Evolutionary conservation across 2,797 vertebrate species (phyloP), one percentile per base, ranked within the genome.

Genomic region (Tamandua tetradactyla): DNA sequence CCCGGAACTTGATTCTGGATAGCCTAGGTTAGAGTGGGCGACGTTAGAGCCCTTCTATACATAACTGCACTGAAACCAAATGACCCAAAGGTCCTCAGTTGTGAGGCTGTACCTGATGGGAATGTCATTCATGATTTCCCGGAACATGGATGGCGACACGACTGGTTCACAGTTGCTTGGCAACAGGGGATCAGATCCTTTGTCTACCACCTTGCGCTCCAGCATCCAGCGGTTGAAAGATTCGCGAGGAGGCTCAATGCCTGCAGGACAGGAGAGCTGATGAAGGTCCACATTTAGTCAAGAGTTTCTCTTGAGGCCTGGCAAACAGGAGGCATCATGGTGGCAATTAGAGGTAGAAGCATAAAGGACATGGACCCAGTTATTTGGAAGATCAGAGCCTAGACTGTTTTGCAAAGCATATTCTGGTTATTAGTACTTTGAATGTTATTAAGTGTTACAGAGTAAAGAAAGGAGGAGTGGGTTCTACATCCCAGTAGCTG

Each of bases 51-150:
- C 42, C 68, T 93, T 27, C 83, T 15, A 0, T 1, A 22, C 0
- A 18, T 44, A 52, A 25, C 7, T 0, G 4, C 32, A 64, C 13
- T 66, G 62, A 14, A 1, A 20, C 13, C 89, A 68, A 15, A 20
- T 20, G 23, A 20, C 14, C 4, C 13, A 15, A 55, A 14, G 20
- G 57, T 7, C 10, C 10, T 27, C 69, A 59, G 86, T 35, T 9
- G 17, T 3, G 22, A 62, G 72, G 4, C 22, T 23, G 27, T 97
- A 99, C 99, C 99, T 99, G 98, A 99, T 99, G 94, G 99, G 99
- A 97, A 99, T 99, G 98, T 99, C 99, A 42, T 99, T 99, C 99
- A 99, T 99, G 97, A 99, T 99, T 98, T 99, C 99, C 95, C 99
- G 98, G 98, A 99, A 99, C 99, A 99, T 99, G 97, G 99, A 99